Conservation (phyloP, 2,888 invertebrate genomes). For the Mechanitis mazaeus region DNA sequence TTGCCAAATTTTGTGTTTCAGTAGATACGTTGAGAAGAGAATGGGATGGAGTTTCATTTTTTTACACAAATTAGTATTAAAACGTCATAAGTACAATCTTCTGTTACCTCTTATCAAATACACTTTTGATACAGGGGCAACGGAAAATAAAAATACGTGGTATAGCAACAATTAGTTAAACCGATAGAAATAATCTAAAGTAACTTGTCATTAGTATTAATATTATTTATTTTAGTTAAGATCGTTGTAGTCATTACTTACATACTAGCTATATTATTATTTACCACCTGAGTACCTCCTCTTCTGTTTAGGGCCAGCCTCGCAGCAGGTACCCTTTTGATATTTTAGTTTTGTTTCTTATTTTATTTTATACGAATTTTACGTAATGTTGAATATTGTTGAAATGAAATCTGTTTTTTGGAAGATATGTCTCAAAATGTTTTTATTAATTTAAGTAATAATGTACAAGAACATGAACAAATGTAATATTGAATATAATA, state of each 20-base stretch:
- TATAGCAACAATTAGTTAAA: conserved; percentile 66
- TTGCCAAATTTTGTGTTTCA: neutral
- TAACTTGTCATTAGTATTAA: conserved; percentile 77
- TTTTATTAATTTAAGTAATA: conserved; percentile 23
- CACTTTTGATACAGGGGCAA: conserved; percentile 64
- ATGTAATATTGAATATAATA: conserved; percentile 28
- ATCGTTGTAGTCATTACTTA: conserved; percentile 53
- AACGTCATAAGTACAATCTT: conserved; percentile 66
- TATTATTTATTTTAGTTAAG: conserved; percentile 73
- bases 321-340: conserved; percentile 34
- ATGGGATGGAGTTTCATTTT: conserved; percentile 9
- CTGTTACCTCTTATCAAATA: conserved; percentile 72
- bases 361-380: conserved; percentile 35
- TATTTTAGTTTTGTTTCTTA: conserved; percentile 38
- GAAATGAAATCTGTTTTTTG: conserved; percentile 12
- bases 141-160: conserved; percentile 64
- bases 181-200: conserved; percentile 72
- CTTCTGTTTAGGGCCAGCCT: conserved; percentile 36
- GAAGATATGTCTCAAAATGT: conserved; percentile 14
- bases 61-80: conserved; percentile 58
- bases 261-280: conserved; percentile 58
- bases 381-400: conserved; percentile 36
- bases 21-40: neutral
- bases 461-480: conserved; percentile 31
- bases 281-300: conserved; percentile 75